Conservation (phyloP, 1,140 invertebrate genomes). For the Meloidogyne floridensis region DNA sequence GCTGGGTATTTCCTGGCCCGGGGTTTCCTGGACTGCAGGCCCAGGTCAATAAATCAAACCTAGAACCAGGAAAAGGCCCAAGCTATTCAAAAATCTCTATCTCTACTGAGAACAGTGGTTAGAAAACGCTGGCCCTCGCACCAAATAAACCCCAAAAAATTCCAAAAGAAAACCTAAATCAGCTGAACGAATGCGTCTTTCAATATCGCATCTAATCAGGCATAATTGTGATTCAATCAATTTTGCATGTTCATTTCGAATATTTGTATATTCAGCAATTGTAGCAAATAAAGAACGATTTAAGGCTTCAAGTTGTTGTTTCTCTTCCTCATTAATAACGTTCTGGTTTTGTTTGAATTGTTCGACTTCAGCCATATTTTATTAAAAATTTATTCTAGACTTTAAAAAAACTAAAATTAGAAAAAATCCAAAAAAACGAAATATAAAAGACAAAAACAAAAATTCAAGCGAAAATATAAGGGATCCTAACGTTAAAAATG, state of each 20-base stretch:
- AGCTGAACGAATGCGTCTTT: background rate
- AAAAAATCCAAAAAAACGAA: too few species aligned
- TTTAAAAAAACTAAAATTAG: background rate
- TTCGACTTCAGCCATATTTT: background rate
- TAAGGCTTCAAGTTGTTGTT: background rate
- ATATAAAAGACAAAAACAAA: too few species aligned
- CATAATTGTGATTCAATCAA: background rate
- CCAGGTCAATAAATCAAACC: too few species aligned
- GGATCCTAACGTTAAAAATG: too few species aligned
- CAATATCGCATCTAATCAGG: background rate
- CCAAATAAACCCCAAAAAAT: background rate
- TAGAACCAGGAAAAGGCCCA: too few species aligned
- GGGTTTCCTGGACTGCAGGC: too few species aligned
- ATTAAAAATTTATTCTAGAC: too few species aligned
- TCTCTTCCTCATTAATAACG: background rate
- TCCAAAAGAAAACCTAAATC: background rate
- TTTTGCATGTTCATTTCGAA: slow-evolving; percentile 9
- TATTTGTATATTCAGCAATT: background rate
- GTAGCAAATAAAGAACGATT: background rate
- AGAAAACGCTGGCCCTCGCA: too few species aligned
- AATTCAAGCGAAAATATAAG: too few species aligned
- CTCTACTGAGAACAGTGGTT: too few species aligned
- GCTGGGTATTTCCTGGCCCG: too few species aligned
- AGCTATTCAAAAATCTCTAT: too few species aligned
- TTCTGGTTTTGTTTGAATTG: background rate